Evolutionary conservation across 2,797 vertebrate species (phyloP), one percentile per base, ranked within the genome.

Genomic region (Labroides dimidiatus): DNA sequence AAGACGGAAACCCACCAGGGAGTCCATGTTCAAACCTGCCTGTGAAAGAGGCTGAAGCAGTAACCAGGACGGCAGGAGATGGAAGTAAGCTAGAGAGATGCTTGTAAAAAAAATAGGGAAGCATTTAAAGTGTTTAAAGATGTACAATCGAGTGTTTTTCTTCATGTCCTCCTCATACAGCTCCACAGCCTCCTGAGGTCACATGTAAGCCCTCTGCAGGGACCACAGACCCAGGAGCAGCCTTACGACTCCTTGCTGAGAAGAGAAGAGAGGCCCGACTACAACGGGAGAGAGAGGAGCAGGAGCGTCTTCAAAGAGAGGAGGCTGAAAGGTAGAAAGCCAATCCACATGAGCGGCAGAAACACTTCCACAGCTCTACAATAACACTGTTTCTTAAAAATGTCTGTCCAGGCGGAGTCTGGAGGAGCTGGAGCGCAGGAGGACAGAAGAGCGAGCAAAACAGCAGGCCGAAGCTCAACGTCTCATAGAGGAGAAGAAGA

Each of bases 181-280:
- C n/a, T n/a, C 74, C 69, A 63, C 58, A 63, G 9, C 67, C 77
- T 64, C 9, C 84, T 33, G 78, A 82, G 20, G 54, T 72, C 27
- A 42, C 6, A 0, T 54, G 59, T 14, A 95, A 93, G 87, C 79
- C 92, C 33, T 92, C 93, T 10, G 95, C 95, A 2, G 96, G 97
- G 42, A 97, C 95, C 1, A 96, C 92, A 1, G 93, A 98, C 82
- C 94, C 93, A 2, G 96, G 95, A 67, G 95, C 96, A 85, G 97
- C 97, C 14, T 95, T 94, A 0, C 94, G 96, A 73, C 85, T 97
- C 57, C 92, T 99, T 58, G 81, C 96, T 11, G 97, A 98, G 76
- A 98, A 94, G 88, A 95, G 98, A 58, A 93, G 94, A 67, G 94
- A 96, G 57, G 97, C 97, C 41, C 94, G 97, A 44, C 92, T 96